Percentiles rank a stretch among this genome's conserved stretches.
phyloP scores from a whole-genome alignment of 2,888 invertebrate species.

The Rhabditoides inermis region DNA sequence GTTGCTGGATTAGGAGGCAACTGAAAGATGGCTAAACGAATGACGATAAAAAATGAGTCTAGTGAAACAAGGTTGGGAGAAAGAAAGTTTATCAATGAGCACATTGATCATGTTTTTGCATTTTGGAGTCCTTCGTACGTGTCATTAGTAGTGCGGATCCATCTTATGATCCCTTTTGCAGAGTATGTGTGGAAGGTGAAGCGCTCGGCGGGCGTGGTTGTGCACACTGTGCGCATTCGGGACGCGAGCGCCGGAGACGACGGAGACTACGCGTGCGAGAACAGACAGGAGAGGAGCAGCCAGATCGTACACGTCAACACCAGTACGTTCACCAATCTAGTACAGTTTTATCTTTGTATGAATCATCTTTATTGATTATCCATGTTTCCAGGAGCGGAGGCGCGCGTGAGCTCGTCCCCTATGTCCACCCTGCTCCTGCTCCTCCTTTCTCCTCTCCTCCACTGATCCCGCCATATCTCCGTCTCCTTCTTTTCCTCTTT shows the following conservation, averaged over 20 bases:
- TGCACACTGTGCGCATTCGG: slow-evolving; percentile 29
- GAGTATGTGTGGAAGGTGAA: slow-evolving; percentile 36
- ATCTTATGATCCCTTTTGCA: no score
- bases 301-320: slow-evolving; percentile 47
- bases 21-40: neutral
- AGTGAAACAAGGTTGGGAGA: no score
- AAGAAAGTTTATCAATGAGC: no score
- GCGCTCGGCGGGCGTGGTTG: slow-evolving; percentile 23
- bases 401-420: no score
- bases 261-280: slow-evolving; percentile 44
- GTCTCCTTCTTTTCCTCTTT: no score
- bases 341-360: no score
- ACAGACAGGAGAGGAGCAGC: slow-evolving; percentile 30
- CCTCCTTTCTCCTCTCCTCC: slow-evolving; percentile 15
- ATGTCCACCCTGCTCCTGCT: slow-evolving; percentile 3
- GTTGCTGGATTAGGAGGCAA: slow-evolving; percentile 3
- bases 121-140: neutral
- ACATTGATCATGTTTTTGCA: no score
- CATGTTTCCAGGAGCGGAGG: no score
- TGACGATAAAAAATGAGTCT: slow-evolving; percentile 1
- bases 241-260: slow-evolving; percentile 36
- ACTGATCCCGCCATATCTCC: slow-evolving; percentile 23
- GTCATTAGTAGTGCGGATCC: no score
- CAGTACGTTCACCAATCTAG: slow-evolving; percentile 7
- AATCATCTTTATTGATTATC: no score